Evolutionary conservation across 2,113 vertebrate species (phyloP), one percentile per base, ranked within the genome.

Genomic region (Pygathrix nemaeus): DNA sequence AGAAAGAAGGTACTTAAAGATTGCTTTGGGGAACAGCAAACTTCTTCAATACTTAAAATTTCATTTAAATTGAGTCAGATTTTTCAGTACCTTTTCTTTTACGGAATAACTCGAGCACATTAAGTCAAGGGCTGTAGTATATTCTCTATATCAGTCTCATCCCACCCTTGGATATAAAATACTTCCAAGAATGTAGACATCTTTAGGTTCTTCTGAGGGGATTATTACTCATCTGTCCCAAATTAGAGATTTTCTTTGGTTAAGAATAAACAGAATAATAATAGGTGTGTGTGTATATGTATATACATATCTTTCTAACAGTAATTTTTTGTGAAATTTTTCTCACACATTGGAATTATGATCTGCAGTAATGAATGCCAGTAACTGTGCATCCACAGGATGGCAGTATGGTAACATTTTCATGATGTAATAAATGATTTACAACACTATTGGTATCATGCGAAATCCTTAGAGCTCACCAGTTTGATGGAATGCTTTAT

Each of bases 331-430:
- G 52, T 5, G 81, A 8, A 57, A 93, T n/a, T 96, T 90, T 85
- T 88, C 8, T 43, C 96, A 87, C 25, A 92, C 32, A 72, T 45
- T 48, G 32, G 20, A 92, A 97, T 50, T 45, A 7, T 52, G 35
- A 61, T 86, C 43, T 55, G 16, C 40, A 70, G 8, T 45, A 87
- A 59, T 94, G 80, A 97, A 90, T 73, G n/a, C 57, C 87, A 87
- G 25, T 96, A 96, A 82, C 83, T 97, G 35, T 96, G 93, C 45
- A 98, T 98, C 99, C 99, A 99, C 98, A 98, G 97, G 99, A 98
- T 99, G 99, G 98, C 98, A 99, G 97, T 98, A 96, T 99, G 98
- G 98, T 90, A 97, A 93, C 95, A 94, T 96, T 97, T 96, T 92
- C 92, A 90, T 97, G 88, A 72, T 97, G 92, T 61, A 94, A 86